Evolutionary conservation across 92 coral and sea anemone species (phyloP), one percentile per base, ranked within the genome.

Genomic region (Siderastrea radians): DNA sequence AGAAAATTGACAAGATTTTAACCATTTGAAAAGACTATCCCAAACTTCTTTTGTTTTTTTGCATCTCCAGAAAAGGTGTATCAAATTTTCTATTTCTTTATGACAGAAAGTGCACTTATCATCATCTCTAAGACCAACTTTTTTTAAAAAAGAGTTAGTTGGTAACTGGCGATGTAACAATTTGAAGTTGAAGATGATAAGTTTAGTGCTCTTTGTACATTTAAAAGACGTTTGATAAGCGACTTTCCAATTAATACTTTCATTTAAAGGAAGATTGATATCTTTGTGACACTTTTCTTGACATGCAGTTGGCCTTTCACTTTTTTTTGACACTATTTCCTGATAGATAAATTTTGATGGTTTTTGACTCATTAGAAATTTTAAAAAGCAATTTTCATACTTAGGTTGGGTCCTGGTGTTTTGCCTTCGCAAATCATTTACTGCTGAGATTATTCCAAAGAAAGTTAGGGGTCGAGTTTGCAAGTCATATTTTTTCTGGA

Each of bases 151-250:
- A 71, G n/a, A 47, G 57, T 71, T 71, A 50, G 52, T 71, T 71
- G 76, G 76, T 26, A 71, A 50, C 57, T 13, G 76, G 76, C 76
- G 76, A 15, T 74, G 78, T 74, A 54, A 54, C 13, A 74, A 74
- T 54, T 74, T 74, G 16, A 74, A 50, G 44, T 74, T n/a, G 17
- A 71, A 71, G 2, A 26, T 44, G 38, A 46, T 71, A 13, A 71
- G 53, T 46, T 71, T 45, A 16, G 52, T 71, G 75, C 75, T 71
- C 55, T 44, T 71, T 49, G 75, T 71, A 44, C 62, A 49, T 74
- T 49, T 1, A 17, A 74, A 74, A 13, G 78, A 19, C 49, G 14
- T 16, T 54, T 74, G 78, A 51, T 50, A 74, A 74, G 60, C 78
- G 44, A 9, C 61, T 19, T 74, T 74, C 78, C 78, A 74, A 16